Conservation (phyloP, 23 tunicate genomes). For the Halocynthia roretzi region DNA sequence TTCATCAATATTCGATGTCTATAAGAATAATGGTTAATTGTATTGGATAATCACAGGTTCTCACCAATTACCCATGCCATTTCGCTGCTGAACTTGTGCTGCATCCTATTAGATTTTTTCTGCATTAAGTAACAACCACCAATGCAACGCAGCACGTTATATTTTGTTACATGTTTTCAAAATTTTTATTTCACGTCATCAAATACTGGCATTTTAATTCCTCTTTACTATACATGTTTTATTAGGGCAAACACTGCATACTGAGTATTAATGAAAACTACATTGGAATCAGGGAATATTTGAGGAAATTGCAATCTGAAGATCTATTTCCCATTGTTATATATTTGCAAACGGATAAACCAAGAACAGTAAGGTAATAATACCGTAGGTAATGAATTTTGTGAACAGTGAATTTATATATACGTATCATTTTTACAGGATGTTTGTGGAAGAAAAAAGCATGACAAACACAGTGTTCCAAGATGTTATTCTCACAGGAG, state of each 20-base stretch:
- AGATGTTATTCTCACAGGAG: slow-evolving; percentile 7
- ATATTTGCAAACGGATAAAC: slow-evolving; percentile 1
- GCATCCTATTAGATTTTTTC: too few relatives aligned
- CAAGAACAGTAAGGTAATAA: slow-evolving; percentile 13
- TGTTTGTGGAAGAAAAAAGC: slow-evolving; percentile 10
- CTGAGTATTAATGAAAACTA: slow-evolving; percentile 17
- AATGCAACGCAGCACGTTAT: too few relatives aligned
- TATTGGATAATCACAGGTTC: too few relatives aligned
- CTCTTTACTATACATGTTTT: neutral
- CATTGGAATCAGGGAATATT: slow-evolving; percentile 14
- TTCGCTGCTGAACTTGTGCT: too few relatives aligned
- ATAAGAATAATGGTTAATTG: too few relatives aligned
- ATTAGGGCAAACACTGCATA: slow-evolving; percentile 21
- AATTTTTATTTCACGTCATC: too few relatives aligned
- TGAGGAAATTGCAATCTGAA: slow-evolving; percentile 11
- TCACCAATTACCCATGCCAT: too few relatives aligned
- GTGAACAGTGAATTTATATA: neutral
- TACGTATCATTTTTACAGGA: neutral
- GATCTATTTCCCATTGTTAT: slow-evolving; percentile 15
- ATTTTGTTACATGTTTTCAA: too few relatives aligned
- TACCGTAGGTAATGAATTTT: neutral
- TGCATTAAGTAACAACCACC: too few relatives aligned
- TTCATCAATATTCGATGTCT: too few relatives aligned
- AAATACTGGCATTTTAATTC: too few relatives aligned
- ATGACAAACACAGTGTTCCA: slow-evolving; percentile 2